A percentile compares a stretch with the other conserved stretches of the same genome.
These are phyloP conservation scores for Sphenodon punctatus DNA, from an alignment of 2,797 vertebrate species.

Conservation along the genomic window DNA sequence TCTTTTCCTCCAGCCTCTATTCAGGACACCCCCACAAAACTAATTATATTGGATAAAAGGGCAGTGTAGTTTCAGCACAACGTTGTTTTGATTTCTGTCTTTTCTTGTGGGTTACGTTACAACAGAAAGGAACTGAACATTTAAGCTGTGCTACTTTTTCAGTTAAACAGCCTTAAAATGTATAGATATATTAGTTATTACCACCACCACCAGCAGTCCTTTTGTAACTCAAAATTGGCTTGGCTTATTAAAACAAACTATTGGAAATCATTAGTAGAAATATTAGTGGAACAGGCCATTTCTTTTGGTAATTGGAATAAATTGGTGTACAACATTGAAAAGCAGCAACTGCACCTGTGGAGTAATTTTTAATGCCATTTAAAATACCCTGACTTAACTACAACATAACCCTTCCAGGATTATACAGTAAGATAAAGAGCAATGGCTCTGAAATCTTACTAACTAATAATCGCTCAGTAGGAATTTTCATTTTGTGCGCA, in stretches of 20 bases:
- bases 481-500: not conserved
- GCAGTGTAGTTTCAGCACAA: not conserved
- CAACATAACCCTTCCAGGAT: not conserved
- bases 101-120: conserved; percentile 1
- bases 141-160: too few relatives aligned
- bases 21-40: not conserved
- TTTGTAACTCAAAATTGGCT: not conserved
- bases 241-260: conserved; percentile 9
- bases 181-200: not conserved
- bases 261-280: conserved; percentile 57
- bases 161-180: conserved; percentile 10
- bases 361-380: conserved; percentile 1
- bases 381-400: not conserved
- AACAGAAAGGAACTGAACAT: not conserved
- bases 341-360: conserved; percentile 12
- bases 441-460: not conserved
- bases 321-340: conserved; percentile 25
- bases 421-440: not conserved
- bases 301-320: conserved; percentile 14
- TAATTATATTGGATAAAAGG: not conserved
- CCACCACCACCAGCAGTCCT: not conserved
- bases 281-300: conserved; percentile 31
- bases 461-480: not conserved
- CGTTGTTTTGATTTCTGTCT: not conserved
- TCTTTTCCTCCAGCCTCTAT: not conserved